A percentile compares a stretch with the other conserved stretches of the same genome.
Evolutionary conservation across 2,888 invertebrate species (phyloP).

Genomic region (Agrenia bidenticulata): DNA sequence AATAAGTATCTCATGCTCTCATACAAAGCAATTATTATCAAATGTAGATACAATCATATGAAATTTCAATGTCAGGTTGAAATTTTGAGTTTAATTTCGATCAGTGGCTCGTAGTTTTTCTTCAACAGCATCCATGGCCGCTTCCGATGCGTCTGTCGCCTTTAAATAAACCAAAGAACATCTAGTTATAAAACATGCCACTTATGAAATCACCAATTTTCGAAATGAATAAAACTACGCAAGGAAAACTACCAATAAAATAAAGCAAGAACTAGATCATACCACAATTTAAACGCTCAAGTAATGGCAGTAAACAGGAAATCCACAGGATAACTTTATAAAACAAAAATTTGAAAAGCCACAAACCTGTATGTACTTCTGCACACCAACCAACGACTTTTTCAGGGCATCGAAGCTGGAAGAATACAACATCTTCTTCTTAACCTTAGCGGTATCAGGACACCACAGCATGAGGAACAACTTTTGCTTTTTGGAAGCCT

Average conservation of each 20-base stretch:
- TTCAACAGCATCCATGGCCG: constrained; percentile 88
- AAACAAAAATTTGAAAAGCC: background rate
- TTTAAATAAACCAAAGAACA: constrained; percentile 55
- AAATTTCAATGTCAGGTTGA: constrained; percentile 22
- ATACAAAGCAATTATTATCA: constrained; percentile 14
- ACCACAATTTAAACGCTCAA: no score
- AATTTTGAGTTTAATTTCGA: constrained; percentile 50
- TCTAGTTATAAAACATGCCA: no score
- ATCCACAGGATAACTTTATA: no score
- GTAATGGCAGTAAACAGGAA: no score
- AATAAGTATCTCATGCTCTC: constrained; percentile 2
- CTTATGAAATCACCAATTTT: no score
- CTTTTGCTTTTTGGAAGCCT: constrained; percentile 95
- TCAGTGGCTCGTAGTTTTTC: constrained; percentile 92
- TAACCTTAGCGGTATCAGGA: constrained; percentile 93
- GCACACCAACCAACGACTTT: constrained; percentile 93
- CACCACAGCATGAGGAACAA: constrained; percentile 98
- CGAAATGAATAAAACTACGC: no score
- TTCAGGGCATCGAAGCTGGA: constrained; percentile 98
- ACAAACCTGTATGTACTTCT: constrained; percentile 82
- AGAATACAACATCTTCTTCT: constrained; percentile 77
- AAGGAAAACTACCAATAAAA: no score
- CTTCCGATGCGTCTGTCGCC: constrained; percentile 92
- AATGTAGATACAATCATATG: constrained; percentile 15
- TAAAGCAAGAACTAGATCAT: no score